Percentiles rank a stretch among this genome's conserved stretches.
These are phyloP conservation scores for Tigriopus japonicus DNA, from an alignment of 1,140 invertebrate species.

Conservation along the genomic window DNA sequence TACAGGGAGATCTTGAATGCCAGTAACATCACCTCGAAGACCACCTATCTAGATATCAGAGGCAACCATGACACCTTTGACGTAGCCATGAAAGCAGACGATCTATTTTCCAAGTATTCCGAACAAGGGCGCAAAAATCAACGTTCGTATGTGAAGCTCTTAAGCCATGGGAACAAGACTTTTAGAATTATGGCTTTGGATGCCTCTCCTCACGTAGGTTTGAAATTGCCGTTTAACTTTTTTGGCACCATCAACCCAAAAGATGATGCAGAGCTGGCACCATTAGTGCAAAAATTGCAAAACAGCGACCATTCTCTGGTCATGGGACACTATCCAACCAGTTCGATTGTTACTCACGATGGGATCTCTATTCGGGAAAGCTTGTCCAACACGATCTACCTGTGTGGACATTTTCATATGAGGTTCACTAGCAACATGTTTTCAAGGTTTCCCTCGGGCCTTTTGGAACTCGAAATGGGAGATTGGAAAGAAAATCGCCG, in stretches of 20 bases:
- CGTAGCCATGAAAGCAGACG: background rate
- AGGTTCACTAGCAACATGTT: conserved; percentile 69
- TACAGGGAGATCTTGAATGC: conserved; percentile 52
- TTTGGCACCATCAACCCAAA: conserved; percentile 48
- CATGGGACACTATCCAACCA: conserved; percentile 72
- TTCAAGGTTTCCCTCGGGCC: conserved; percentile 55
- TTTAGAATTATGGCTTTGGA: conserved; percentile 69
- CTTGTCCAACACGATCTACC: conserved; percentile 38
- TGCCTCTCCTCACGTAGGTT: conserved; percentile 66
- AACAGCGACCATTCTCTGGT: conserved; percentile 7
- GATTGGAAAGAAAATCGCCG: conserved; percentile 85
- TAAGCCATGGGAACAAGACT: conserved; percentile 32
- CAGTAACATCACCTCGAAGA: conserved; percentile 43
- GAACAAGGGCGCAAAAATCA: conserved; percentile 18
- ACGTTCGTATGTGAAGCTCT: conserved; percentile 55
- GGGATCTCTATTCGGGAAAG: background rate
- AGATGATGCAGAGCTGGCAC: conserved; percentile 35
- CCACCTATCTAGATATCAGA: conserved; percentile 70
- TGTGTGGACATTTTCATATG: conserved; percentile 83
- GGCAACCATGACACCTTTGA: conserved; percentile 69
- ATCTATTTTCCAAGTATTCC: background rate
- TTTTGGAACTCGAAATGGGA: conserved; percentile 67
- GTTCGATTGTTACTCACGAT: conserved; percentile 47
- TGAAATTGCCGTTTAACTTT: conserved; percentile 76
- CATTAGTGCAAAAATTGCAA: conserved; percentile 30